Base-by-base conservation (phyloP, 2,888 invertebrate genomes). In the Marasmarcha lunaedactyla region DNA sequence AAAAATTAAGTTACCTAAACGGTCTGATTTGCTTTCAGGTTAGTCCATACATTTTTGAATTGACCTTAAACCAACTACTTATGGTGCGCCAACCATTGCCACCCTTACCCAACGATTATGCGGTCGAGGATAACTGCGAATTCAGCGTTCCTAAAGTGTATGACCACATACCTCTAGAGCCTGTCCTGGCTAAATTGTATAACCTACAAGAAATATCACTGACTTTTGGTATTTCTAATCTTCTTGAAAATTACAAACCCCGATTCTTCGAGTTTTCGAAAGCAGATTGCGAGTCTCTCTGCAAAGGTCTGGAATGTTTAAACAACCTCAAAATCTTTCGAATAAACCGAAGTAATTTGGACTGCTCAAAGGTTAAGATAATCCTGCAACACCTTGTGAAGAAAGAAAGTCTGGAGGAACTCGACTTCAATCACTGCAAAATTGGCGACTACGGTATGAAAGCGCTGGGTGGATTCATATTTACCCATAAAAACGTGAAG, bases 351-450 rank as follows among this genome's bases (percentile, higher is more conserved):
- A 88, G 88, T 49, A 85, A 84, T 47, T 58, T 90, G 34, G 86
- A 87, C 52, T 87, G 86, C 51, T 69, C 73, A 0, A 87, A 87
- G 57, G 83, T 83, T 0, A 88, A 87, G 41, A 62, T 86, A 1
- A 72, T 90, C 35, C 70, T 88, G 15, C 86, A 86, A 53, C 73
- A 84, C 46, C 62, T 84, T 13, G 66, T 73, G 0, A 85, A 83
- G 45, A 78, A 83, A 46, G 76, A 72, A 44, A 63, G 76, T 49
- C 63, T 89, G 20, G 77, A 84, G 45, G 87, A 88, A 51, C 53
- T 90, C 25, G 88, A 89, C 59, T 84, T 90, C 37, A 89, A 88
- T 43, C 86, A 89, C 55, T 90, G 89, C 56, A 81, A 85, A 49
- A 86, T 90, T 37, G 85, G 81, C 1, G 85, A 89, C 55, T 72